Evolutionary conservation across 2,113 vertebrate species (phyloP).

Genomic region (Dinomys branickii): DNA sequence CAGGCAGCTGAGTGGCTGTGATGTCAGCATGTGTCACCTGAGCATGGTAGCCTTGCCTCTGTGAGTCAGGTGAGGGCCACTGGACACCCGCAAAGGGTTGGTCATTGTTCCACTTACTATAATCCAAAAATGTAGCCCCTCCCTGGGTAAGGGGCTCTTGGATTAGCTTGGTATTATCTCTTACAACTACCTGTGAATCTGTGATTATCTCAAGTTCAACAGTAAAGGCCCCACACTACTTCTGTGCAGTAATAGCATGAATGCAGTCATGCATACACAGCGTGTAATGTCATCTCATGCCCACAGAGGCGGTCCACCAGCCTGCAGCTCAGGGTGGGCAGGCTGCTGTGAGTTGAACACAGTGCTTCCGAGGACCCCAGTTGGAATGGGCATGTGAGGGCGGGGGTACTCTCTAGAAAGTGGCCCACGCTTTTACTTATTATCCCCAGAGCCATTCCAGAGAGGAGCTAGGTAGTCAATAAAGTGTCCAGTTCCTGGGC

Average conservation of each 20-base stretch:
- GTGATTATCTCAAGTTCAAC: background rate
- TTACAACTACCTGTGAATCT: background rate
- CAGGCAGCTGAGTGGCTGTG: background rate
- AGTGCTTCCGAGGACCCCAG: accelerated
- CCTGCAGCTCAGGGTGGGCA: accelerated
- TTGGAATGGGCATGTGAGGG: accelerated
- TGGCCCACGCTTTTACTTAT: accelerated
- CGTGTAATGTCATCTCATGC: accelerated
- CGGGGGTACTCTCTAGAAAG: background rate
- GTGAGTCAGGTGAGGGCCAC: accelerated
- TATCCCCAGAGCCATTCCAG: background rate
- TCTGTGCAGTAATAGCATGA: accelerated
- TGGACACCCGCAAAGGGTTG: background rate
- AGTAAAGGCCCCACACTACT: accelerated
- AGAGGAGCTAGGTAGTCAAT: background rate
- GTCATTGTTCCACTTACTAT: background rate
- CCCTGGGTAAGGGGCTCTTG: accelerated
- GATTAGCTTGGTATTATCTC: background rate
- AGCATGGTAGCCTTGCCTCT: background rate
- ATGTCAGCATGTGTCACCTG: accelerated
- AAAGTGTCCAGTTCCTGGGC: accelerated
- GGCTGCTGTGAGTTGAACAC: accelerated
- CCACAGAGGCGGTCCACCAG: accelerated
- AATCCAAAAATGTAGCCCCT: background rate
- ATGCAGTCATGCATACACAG: accelerated